Base-by-base conservation (phyloP, 2,888 invertebrate genomes). In the Nipponacmea schrenckii region DNA sequence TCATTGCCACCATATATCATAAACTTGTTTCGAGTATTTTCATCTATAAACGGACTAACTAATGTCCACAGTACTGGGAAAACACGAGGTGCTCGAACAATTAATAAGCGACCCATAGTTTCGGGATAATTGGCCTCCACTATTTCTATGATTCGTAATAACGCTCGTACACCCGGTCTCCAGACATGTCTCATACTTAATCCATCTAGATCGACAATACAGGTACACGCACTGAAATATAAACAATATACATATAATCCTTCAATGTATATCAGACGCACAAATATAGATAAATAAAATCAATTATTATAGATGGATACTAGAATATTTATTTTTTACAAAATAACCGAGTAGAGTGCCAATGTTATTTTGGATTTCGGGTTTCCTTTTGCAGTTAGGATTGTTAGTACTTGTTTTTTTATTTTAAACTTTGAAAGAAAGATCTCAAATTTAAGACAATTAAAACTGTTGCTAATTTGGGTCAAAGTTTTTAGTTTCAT, bases 31-130 rank as follows among this genome's bases (percentile, higher is more conserved):
- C 96, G 93, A 0, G 96, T 97, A 88, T 95, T 94, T 89, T 97
- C 97, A 90, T 97, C 96, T 83, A 97, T 97, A 88, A 97, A 97
- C 1, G 96, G 95, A 89, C 95, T 95, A 78, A 97, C 94, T 72
- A 97, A 92, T 0, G 97, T 97, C 97, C 97, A 97, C 50, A 97
- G 91, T 71, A 97, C 96, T 5, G 97, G 97, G 89, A 97, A 97
- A 67, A 97, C 96, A 77, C 97, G 91, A 0, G 97, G 97, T 15
- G 97, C 97, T 64, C 96, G 91, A 64, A 96, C 95, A 72, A 97
- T 95, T 72, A 97, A 91, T 75, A 97, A 94, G 50, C 95, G 91
- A 1, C 95, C 96, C 94, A 97, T 94, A 14, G 96, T 97, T 91
- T 97, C 97, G 0, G 97, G 97, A 90, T 97, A 97, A 90, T 97